Evolutionary conservation across 1,140 invertebrate genomes (phyloP), one percentile per base, ranked within the genome.

Genomic region (Drosophila tristis): DNA sequence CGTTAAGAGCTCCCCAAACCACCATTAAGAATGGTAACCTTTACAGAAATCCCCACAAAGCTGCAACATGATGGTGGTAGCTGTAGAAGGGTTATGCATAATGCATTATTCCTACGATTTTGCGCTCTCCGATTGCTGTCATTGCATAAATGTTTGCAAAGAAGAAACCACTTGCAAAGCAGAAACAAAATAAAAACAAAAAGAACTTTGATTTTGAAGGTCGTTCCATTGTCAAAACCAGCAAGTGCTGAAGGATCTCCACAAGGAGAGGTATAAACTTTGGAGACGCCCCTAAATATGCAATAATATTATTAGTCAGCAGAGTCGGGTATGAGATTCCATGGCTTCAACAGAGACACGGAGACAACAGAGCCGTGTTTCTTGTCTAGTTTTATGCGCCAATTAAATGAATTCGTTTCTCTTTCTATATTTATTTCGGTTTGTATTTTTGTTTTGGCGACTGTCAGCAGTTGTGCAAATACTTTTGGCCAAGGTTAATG

Each of bases 401-500:
- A 67, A 56, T 43, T 7, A 68, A 70, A 57, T 50, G 5, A 49
- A 57, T 49, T 70, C 45, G 44, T 56, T 68, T 43, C 43, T 11
- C 29, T 57, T 42, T 29, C 20, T 42, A 50, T 58, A 57, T 44
- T 64, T 47, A n/a, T 49, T 58, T 25, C 15, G 15, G 45, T 43
- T 68, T 58, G 25, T 57, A 49, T 65, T 58, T 74, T 51, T 20
- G 48, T 54, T 57, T 74, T 58, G 29, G 23, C 45, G 55, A 70
- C 59, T 35, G 45, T 20, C 67, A 58, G 35, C 67, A 81, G 59
- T 74, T 81, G 79, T 42, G 68, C 63, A 84, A 84, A 81, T 50
- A 74, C 42, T 61, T 61, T 56, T 65, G 48, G n/a, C 53, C 65
- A 81, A 82, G 79, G 80, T 84, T 70, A 84, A 70, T 74, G 74